Base-by-base conservation (phyloP, 2,113 vertebrate genomes). In the Puffinus mauretanicus region DNA sequence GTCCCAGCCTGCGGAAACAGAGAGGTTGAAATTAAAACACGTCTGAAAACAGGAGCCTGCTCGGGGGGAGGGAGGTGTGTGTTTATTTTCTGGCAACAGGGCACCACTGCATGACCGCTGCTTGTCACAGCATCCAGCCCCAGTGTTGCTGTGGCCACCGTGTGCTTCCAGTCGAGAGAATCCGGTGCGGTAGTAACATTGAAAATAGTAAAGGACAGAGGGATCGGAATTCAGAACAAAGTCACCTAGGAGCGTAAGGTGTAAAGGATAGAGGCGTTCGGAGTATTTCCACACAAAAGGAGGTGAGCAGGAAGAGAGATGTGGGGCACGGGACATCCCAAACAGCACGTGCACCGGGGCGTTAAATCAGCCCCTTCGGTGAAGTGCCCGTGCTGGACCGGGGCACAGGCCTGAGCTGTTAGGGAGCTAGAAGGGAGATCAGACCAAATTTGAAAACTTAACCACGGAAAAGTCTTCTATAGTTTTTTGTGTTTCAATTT, bases 101-200 rank as follows among this genome's bases (percentile, higher is more conserved):
- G 77, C 80, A 86, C 44, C 71, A 30, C 61, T 85, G 83, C 57
- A 61, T 0, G 20, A 78, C 32, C 0, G 1, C 57, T 44, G 14
- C 65, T 67, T 52, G 55, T 70, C 80, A 55, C 66, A 62, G 51
- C 51, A 70, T 21, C 44, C 61, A 69, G 40, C 65, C 72, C 16
- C 47, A 16, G 75, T 1, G 46, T 7, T 26, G 64, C 67, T 65
- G 40, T 8, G 52, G 47, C 65, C 65, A 32, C 67, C 1, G 2
- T 1, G 4, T 15, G 47, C 52, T 30, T 57, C 70, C 49, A 64
- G 54, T 13, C 2, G 17, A 36, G 65, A 67, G 36, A 62, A 8
- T 7, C n/a, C 5, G 1, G 11, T 1, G 14, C 3, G 5, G 46
- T 4, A n/a, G n/a, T 51, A 78, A 40, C 6, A 9, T 14, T 20